Evolutionary conservation across 2,797 vertebrate genomes (phyloP), one percentile per base, ranked within the genome.

Genomic region (Hylomyscus alleni): DNA sequence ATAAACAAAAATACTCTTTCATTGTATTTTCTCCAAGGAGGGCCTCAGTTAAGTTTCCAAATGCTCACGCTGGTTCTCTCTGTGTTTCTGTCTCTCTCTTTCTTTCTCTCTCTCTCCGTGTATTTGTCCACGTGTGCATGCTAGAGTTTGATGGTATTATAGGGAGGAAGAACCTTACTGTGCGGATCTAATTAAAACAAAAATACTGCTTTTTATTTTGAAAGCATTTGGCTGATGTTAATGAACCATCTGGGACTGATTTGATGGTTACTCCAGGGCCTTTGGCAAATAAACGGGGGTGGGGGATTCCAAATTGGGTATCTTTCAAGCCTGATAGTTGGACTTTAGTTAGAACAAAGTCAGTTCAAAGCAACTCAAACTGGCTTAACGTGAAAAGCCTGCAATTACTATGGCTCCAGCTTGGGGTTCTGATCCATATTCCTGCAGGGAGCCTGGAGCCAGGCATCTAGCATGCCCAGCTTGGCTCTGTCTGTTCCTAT

Each of bases 141-240:
- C 5, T 69, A 22, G 17, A n/a, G n/a, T 6, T 11, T 37, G 62
- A 47, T 20, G 34, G 44, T 7, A 52, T 44, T 56, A 24, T 44
- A 84, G 60, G 7, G 34, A 83, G 22, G 58, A 86, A 26, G 58
- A 78, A 72, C 12, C 50, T 94, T 95, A 67, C 24, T 40, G 26
- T 50, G 4, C 56, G 34, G 78, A 67, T 92, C 95, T 95, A 95
- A 96, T 96, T 80, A 94, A 93, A 88, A 96, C 50, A 80, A 89
- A 94, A 96, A 77, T 72, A 40, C n/a, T 40, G 11, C n/a, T 73
- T 86, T 96, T 95, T 90, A 85, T 84, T 95, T 52, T 88, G 67
- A 89, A 95, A 94, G 50, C 44, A 52, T n/a, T 94, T 94, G 50
- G 77, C 90, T 89, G 78, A 24, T 83, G 67, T 91, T 89, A 81